Evolutionary conservation across 1,140 invertebrate genomes (phyloP), one percentile per base, ranked within the genome.

Genomic region (Cephus cinctus): DNA sequence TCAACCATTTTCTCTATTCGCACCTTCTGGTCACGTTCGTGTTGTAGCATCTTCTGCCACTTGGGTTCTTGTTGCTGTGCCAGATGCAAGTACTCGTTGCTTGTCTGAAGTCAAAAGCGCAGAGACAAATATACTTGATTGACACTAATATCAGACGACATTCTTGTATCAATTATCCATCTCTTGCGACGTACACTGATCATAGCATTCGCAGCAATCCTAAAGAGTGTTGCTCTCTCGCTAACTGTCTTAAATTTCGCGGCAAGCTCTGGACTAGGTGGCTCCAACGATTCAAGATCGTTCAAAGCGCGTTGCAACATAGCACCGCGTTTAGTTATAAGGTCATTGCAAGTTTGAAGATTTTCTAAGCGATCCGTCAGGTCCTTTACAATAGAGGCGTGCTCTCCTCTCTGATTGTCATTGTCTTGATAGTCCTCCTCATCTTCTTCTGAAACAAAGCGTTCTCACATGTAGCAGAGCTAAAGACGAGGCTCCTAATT

Each of bases 1-100:
- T 99, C 96, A 2, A 99, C 91, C 77, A 99, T 93, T 64, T 98
- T 94, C 73, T 99, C 95, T 32, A 99, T 78, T n/a, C 91, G 81
- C 57, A 89, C 80, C 58, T 95, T 86, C 75, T 98, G 93, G 53
- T 98, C 95, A 2, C 96, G 86, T 67, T 98, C 96, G 69, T 97
- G 90, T 53, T 96, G 89, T 39, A 98, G 73, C 67, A 94, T 84
- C 56, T 90, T 89, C 54, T 90, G 89, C 90, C 95, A 94, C 57
- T 95, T 91, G 31, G 87, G 84, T 40, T 91, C 90, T 49, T 95
- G 92, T 5, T 83, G 85, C 56, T 93, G 86, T 5, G 93, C 92
- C 41, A 94, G 79, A 53, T 87, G 85, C 49, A 96, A 79, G 76
- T 95, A 98, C 45, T 98, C 94, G 14, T 84, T 84, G 74, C 95